A percentile compares a stretch with the other conserved stretches of the same genome.
Evolutionary conservation across 1,140 invertebrate genomes (phyloP).

Genomic region (Leptinotarsa texana): DNA sequence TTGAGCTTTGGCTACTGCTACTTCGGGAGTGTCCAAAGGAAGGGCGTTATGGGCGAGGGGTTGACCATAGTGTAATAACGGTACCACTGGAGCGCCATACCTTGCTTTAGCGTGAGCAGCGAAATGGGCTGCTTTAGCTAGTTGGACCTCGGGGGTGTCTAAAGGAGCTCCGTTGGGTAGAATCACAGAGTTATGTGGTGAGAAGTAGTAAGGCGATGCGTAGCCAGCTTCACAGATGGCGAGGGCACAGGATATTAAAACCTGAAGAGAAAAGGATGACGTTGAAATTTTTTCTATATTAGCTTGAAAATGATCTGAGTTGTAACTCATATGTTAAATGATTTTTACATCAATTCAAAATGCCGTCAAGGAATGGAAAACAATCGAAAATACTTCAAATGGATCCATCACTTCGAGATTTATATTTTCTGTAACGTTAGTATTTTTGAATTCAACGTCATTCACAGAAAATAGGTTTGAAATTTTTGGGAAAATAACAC

Average conservation of each 20-base stretch:
- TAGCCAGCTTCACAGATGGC: slow-evolving; percentile 41
- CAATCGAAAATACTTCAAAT: too few species aligned
- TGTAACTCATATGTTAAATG: too few species aligned
- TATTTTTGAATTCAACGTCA: too few species aligned
- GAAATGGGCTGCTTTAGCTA: slow-evolving; percentile 63
- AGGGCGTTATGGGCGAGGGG: slow-evolving; percentile 56
- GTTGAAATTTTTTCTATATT: too few species aligned
- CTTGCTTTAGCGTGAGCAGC: slow-evolving; percentile 60
- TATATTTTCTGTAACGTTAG: too few species aligned
- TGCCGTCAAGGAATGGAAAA: too few species aligned
- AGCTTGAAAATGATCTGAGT: too few species aligned
- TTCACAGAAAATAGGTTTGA: too few species aligned
- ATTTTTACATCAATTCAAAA: too few species aligned
- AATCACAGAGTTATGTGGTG: slow-evolving; percentile 45
- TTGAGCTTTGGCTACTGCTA: slow-evolving; percentile 64
- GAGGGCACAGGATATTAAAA: slow-evolving; percentile 45
- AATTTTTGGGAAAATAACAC: too few species aligned
- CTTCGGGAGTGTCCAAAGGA: slow-evolving; percentile 67
- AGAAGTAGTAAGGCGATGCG: slow-evolving; percentile 31
- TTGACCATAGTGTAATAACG: slow-evolving; percentile 39
- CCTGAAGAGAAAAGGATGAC: slow-evolving; percentile 39
- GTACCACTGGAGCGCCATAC: slow-evolving; percentile 32
- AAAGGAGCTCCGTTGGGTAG: slow-evolving; percentile 48
- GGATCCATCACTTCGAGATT: too few species aligned
- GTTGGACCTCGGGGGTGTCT: slow-evolving; percentile 65